phyloP scores from a whole-genome alignment of 1,140 invertebrate species.

The Drosophila sucinea region DNA sequence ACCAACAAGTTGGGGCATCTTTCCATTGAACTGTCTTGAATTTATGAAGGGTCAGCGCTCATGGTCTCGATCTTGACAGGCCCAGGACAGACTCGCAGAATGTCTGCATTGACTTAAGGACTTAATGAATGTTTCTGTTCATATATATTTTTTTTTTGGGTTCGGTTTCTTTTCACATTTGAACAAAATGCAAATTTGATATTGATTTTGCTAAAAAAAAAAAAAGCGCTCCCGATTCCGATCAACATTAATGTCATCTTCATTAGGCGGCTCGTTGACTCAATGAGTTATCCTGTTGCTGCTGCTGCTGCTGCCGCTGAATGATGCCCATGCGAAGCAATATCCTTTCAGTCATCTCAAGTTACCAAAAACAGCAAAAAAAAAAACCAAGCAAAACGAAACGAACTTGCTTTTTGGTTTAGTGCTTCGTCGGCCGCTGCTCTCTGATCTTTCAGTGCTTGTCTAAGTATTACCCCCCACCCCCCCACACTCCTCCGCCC shows the following conservation, averaged over 20 bases:
- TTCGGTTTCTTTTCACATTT: not conserved
- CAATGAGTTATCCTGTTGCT: constrained; percentile 13
- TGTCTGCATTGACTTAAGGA: not conserved
- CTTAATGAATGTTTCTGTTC: constrained; percentile 21
- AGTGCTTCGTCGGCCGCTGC: constrained; percentile 26
- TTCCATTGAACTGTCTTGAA: constrained; percentile 72
- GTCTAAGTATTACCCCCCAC: not conserved
- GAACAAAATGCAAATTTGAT: constrained; percentile 13
- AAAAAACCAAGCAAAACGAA: not conserved
- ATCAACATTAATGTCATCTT: constrained; percentile 5
- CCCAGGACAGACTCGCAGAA: constrained; percentile 2
- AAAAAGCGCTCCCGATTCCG: not conserved
- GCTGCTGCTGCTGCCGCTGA: constrained; percentile 13
- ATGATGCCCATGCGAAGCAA: constrained; percentile 17
- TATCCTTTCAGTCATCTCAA: constrained; percentile 50
- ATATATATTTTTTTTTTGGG: not conserved
- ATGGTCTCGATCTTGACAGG: constrained; percentile 62
- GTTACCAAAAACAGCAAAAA: constrained; percentile 26
- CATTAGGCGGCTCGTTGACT: constrained; percentile 11
- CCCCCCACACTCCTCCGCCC: not conserved
- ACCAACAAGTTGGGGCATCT: constrained; percentile 59
- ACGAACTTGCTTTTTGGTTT: not conserved
- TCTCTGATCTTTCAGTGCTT: constrained; percentile 47
- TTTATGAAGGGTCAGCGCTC: constrained; percentile 68
- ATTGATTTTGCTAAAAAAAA: not conserved